Evolutionary conservation across 1,140 invertebrate species (phyloP), one percentile per base, ranked within the genome.

Genomic region (Pinna nobilis): DNA sequence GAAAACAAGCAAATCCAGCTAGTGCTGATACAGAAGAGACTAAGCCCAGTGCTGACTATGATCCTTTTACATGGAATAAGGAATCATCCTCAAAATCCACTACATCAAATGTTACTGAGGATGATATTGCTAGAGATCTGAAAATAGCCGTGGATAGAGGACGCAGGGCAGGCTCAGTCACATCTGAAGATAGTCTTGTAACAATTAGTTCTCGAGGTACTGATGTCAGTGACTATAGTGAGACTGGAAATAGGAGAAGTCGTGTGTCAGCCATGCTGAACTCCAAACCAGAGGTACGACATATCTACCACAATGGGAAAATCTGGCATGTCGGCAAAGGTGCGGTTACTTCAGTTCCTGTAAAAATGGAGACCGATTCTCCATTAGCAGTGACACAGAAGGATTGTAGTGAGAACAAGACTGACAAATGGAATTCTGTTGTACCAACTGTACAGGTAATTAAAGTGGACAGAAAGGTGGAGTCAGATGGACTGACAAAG

Each of bases 291-390:
- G 28, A 23, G 28, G 53, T 69, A 39, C 51, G 66, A 20, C 50
- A 57, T 28, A 69, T 69, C 37, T 69, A 69, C 39, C 66, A 69
- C 33, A 57, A 69, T 59, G 66, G 66, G 23, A 69, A 69, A 41
- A 69, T 69, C 35, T 69, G 66, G 66, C 51, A 69, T n/a, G 47
- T 69, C 11, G 66, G 66, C 15, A 35, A 18, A 23, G 66, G 66
- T 25, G 39, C 51, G 32, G 66, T 69, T 7, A 57, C 51, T 18
- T 69, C 66, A 33, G 53, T 69, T 23, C 44, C 66, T 32, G 66
- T 69, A 13, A 63, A 44, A 32, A 23, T 2, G 35, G 39, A 63
- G 18, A 18, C 7, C 1, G 15, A 25, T 44, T 9, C 39, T 44
- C 9, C 39, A 9, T n/a, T n/a, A 44, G 39, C 9, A 9, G 9